Conservation (phyloP, 2,888 invertebrate species). For the Phasia obesa region DNA sequence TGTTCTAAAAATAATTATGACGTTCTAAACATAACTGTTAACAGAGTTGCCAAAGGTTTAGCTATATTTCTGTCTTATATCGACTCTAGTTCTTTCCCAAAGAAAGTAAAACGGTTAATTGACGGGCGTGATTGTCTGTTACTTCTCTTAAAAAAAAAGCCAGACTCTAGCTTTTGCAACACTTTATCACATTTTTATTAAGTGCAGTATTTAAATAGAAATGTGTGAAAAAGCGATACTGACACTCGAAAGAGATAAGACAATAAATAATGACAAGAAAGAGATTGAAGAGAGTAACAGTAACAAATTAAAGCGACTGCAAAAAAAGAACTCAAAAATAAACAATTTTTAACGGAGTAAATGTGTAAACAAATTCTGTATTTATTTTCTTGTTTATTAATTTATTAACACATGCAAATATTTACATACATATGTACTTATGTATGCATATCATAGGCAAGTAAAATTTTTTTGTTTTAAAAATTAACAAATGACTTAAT, state of each 20-base stretch:
- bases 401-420: slow-evolving; percentile 28
- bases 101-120: no score
- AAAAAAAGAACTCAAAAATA: slow-evolving; percentile 34
- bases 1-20: no score
- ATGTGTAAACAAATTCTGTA: slow-evolving; percentile 42
- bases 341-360: slow-evolving; percentile 12
- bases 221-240: not conserved
- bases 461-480: not conserved
- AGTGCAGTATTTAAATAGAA: not conserved
- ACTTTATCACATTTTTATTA: not conserved
- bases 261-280: slow-evolving; percentile 14
- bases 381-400: slow-evolving; percentile 12
- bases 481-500: slow-evolving; percentile 19
- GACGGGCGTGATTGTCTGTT: no score
- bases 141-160: no score
- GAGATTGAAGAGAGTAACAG: not conserved
- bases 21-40: no score
- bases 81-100: no score
- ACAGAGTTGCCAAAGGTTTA: no score
- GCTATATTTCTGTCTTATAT: no score
- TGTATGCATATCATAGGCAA: not conserved
- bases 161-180: no score
- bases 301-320: slow-evolving; percentile 6
- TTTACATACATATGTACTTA: no score
- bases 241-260: slow-evolving; percentile 34